A percentile compares a stretch with the other conserved stretches of the same genome.
Conservation (phyloP, 2,797 vertebrate species). For the Lithobates sylvaticus region DNA sequence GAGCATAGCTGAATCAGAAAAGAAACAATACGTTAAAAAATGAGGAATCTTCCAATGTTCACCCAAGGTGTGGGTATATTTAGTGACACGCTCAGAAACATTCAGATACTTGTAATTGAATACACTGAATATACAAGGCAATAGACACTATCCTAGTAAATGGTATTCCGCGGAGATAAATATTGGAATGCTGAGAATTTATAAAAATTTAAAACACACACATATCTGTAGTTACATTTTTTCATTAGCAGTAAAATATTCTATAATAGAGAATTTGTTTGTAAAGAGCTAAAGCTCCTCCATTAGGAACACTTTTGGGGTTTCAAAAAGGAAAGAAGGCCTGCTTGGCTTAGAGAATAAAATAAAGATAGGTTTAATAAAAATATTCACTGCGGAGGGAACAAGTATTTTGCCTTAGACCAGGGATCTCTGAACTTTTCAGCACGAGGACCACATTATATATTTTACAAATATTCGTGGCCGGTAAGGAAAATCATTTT, state of each 20-base stretch:
- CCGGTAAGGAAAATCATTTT: too few relatives aligned
- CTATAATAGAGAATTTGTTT: too few relatives aligned
- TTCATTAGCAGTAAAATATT: too few relatives aligned
- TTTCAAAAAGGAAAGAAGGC: not conserved
- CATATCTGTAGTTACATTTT: too few relatives aligned
- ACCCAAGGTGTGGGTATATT: not conserved
- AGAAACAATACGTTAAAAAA: too few relatives aligned
- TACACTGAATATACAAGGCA: not conserved
- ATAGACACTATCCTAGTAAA: too few relatives aligned
- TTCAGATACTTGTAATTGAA: not conserved
- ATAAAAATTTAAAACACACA: not conserved
- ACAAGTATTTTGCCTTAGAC: not conserved
- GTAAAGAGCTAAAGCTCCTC: too few relatives aligned
- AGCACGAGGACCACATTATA: too few relatives aligned
- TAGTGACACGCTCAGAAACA: not conserved
- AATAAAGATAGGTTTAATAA: not conserved
- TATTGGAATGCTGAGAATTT: not conserved
- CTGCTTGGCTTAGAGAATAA: not conserved
- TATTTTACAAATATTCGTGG: too few relatives aligned
- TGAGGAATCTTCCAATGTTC: not conserved
- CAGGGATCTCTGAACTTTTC: too few relatives aligned
- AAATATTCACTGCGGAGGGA: not conserved
- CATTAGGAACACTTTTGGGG: too few relatives aligned
- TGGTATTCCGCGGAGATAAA: not conserved
- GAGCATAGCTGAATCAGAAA: not conserved